Evolutionary conservation across 2,888 invertebrate species (phyloP).

Genomic region (Pyralis farinalis): DNA sequence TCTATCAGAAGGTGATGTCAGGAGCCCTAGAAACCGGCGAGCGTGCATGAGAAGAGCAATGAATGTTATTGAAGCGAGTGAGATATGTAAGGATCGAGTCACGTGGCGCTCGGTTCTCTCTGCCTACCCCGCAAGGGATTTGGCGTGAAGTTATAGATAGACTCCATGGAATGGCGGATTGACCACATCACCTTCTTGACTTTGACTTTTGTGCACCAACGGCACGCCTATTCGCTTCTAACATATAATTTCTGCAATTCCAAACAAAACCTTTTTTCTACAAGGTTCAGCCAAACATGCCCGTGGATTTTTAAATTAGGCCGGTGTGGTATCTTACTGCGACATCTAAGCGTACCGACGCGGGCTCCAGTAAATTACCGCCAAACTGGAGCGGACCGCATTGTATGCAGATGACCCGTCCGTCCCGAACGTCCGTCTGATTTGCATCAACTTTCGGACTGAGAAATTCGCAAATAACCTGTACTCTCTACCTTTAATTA

Average conservation of each 20-base stretch:
- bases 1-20: no score
- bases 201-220: no score
- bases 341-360: slow-evolving; percentile 62
- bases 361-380: slow-evolving; percentile 61
- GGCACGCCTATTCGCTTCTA: no score
- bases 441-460: slow-evolving; percentile 68
- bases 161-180: no score
- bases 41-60: no score
- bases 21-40: no score
- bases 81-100: no score
- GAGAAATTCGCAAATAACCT: slow-evolving; percentile 56
- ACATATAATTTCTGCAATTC: not conserved
- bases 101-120: no score
- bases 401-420: slow-evolving; percentile 72
- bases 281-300: slow-evolving; percentile 10
- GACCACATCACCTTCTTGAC: no score
- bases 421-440: slow-evolving; percentile 34
- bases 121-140: no score
- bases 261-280: not conserved
- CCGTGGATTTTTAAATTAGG: slow-evolving; percentile 57
- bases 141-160: no score
- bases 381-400: slow-evolving; percentile 66
- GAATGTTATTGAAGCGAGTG: no score
- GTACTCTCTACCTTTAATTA: slow-evolving; percentile 29
- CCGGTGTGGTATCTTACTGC: slow-evolving; percentile 57